Conservation (phyloP, 2,113 vertebrate species). For the Anhinga rufa region DNA sequence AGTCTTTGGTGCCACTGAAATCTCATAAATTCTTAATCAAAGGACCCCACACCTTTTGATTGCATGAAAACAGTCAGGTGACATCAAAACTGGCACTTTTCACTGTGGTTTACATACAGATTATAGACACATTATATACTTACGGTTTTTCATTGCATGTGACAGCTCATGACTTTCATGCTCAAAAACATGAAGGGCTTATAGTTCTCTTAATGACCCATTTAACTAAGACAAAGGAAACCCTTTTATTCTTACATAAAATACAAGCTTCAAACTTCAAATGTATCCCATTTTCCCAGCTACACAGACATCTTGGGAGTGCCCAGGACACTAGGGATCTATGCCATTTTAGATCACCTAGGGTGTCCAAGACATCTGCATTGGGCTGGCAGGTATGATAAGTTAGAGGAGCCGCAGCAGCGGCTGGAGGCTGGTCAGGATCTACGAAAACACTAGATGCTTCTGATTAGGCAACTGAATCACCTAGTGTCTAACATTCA, state of each 20-base stretch:
- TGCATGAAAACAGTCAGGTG: background rate
- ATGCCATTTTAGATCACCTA: background rate
- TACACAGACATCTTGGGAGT: background rate
- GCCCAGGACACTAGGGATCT: background rate
- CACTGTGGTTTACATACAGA: background rate
- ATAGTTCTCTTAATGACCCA: background rate
- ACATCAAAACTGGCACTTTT: background rate
- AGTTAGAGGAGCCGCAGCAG: background rate
- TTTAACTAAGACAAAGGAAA: background rate
- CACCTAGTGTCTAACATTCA: background rate
- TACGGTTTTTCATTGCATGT: background rate
- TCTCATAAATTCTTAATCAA: background rate
- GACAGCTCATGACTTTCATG: background rate
- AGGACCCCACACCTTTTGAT: background rate
- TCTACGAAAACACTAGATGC: background rate
- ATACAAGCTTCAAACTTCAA: background rate
- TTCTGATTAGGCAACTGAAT: background rate
- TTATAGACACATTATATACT: background rate
- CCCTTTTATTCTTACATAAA: background rate
- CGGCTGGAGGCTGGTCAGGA: background rate
- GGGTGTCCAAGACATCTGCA: background rate
- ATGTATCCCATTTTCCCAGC: background rate
- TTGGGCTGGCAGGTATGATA: background rate
- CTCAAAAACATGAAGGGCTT: background rate
- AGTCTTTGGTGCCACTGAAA: background rate